Evolutionary conservation across 2,888 invertebrate genomes (phyloP), one percentile per base, ranked within the genome.

Genomic region (Mythimna impura): DNA sequence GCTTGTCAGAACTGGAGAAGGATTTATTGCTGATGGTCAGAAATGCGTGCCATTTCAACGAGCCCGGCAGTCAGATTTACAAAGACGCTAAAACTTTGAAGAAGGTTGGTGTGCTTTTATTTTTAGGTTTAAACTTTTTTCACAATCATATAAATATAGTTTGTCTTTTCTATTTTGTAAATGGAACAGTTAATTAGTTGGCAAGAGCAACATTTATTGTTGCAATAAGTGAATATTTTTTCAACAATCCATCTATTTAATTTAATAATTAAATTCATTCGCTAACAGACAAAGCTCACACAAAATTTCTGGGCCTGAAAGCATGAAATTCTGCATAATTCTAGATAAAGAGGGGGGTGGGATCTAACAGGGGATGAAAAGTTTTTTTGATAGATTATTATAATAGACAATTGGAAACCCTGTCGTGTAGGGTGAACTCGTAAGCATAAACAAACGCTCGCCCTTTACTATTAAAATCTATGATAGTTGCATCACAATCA

Each of bases 21-120:
- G 99, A 99, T 96, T 94, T 99, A 55, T 93, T 98, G 82, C 96
- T 98, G 68, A 98, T 99, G 98, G 98, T 98, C 64, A 98, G 98
- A 83, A 99, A 99, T 93, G 99, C 99, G 0, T 99, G 99, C 91
- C 96, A 97, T 25, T 99, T 99, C 91, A 99, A 99, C 92, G 99
- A 99, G 90, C 99, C 99, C 0, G 99, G 99, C 3, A 99, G 99
- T 20, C 98, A 98, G 91, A 99, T 99, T 86, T 99, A 99, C 91
- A 99, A 99, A 94, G 99, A 99, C 94, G 99, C 99, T 1, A 99
- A 98, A 90, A 96, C 97, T 36, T 94, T 99, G 70, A 98, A 98
- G 90, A 98, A 98, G 97, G 97, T 98, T 72, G 64, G 79, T 66
- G 0, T 55, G n/a, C 34, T 61, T 22, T 55, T 25, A 50, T 55